Conservation (phyloP, 2,797 vertebrate genomes). For the Microctenopoma lineatum region DNA sequence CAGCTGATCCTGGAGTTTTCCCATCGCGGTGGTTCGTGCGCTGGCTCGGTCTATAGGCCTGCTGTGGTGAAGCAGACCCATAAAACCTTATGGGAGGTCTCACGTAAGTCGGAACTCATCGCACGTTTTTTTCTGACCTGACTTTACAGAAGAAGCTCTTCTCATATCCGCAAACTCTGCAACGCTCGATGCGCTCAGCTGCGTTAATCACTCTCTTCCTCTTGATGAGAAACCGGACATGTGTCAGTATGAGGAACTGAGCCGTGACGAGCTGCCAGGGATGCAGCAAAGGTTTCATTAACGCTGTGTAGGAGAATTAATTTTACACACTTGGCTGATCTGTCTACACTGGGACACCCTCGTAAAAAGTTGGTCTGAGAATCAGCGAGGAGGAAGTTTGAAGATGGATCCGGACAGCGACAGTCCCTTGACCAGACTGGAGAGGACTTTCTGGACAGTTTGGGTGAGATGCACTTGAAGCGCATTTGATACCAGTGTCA, state of each 20-base stretch:
- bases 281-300: background rate
- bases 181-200: conserved; percentile 20
- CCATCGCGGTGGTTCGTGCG: background rate
- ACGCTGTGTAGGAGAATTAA: fast-evolving
- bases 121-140: background rate
- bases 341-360: background rate
- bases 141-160: background rate
- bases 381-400: background rate
- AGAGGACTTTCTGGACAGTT: conserved; percentile 76
- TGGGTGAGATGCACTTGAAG: conserved; percentile 74
- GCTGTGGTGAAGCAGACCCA: background rate
- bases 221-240: conserved; percentile 57
- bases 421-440: conserved; percentile 47
- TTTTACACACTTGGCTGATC: background rate
- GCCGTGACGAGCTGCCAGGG: background rate
- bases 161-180: conserved; percentile 48
- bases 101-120: background rate
- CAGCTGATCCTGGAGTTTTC: background rate
- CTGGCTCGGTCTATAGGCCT: background rate
- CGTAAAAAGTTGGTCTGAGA: background rate
- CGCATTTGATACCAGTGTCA: background rate
- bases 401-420: conserved; percentile 73
- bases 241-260: conserved; percentile 52
- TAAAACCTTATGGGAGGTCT: background rate
- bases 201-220: conserved; percentile 64